Conservation (phyloP, 1,140 invertebrate genomes). For the Hylaeus volcanicus region DNA sequence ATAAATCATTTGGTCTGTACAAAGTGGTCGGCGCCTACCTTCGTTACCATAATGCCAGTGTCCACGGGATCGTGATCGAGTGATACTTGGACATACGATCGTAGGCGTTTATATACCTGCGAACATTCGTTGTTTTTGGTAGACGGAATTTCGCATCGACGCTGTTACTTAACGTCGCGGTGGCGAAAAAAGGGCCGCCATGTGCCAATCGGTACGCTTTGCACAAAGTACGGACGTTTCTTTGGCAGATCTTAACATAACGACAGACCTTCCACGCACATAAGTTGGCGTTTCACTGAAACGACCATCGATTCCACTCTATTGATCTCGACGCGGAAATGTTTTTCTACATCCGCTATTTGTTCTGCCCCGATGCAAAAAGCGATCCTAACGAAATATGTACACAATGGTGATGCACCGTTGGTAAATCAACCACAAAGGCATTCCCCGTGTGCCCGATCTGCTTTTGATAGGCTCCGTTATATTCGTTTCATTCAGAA, state of each 20-base stretch:
- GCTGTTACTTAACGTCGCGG: slow-evolving; percentile 69
- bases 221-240: slow-evolving; percentile 46
- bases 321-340: slow-evolving; percentile 44
- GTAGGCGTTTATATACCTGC: slow-evolving; percentile 67
- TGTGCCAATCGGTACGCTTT: slow-evolving; percentile 45
- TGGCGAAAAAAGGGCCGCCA: slow-evolving; percentile 46
- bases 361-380: neutral
- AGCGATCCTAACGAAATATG: neutral
- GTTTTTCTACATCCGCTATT: slow-evolving; percentile 7
- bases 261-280: slow-evolving; percentile 30
- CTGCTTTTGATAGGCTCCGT: neutral
- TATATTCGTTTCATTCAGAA: neutral
- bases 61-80: slow-evolving; percentile 60
- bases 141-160: slow-evolving; percentile 66
- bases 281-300: slow-evolving; percentile 4
- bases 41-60: slow-evolving; percentile 62
- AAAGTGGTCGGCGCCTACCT: slow-evolving; percentile 56
- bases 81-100: slow-evolving; percentile 64
- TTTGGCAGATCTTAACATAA: slow-evolving; percentile 14
- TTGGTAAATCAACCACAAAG: neutral
- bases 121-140: slow-evolving; percentile 56
- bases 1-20: no score
- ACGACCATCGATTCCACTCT: slow-evolving; percentile 45
- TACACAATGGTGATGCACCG: neutral
- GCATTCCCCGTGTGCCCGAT: neutral